Percentiles rank a stretch among this genome's conserved stretches.
Evolutionary conservation across 2,888 invertebrate genomes (phyloP).

Genomic region (Saturnia japonica): DNA sequence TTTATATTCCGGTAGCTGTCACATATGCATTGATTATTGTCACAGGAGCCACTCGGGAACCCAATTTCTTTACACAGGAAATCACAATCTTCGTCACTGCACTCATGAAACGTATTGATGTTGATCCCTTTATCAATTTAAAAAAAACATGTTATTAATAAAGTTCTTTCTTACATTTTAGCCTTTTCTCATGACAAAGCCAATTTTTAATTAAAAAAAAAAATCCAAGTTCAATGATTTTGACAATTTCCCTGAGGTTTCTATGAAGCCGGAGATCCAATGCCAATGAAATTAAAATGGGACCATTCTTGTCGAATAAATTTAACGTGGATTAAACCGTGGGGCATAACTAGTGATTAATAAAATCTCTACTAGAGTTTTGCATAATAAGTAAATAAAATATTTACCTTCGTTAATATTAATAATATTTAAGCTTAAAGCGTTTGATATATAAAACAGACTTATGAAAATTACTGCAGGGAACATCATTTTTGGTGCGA

Average conservation of each 20-base stretch:
- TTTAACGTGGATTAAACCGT: too few species aligned
- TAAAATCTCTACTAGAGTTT: background rate
- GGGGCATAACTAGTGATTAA: too few species aligned
- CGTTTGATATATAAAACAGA: background rate
- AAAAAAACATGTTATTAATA: background rate
- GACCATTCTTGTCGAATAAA: too few species aligned
- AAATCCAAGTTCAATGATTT: too few species aligned
- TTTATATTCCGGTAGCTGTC: background rate
- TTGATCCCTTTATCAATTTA: background rate
- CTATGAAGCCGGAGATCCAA: too few species aligned
- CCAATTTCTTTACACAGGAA: conserved; percentile 11
- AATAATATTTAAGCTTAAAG: conserved; percentile 16
- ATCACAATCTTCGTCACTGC: conserved; percentile 7
- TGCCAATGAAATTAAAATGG: too few species aligned
- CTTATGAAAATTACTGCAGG: background rate
- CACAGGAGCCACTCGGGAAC: conserved; percentile 2
- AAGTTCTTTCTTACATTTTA: too few species aligned
- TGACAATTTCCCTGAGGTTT: too few species aligned
- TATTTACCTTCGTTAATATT: conserved; percentile 23
- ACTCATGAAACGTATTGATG: background rate
- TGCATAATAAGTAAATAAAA: background rate
- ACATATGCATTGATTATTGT: conserved; percentile 6
- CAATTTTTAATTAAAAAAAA: too few species aligned
- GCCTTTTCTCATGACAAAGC: too few species aligned
- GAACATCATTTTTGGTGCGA: background rate